Base-by-base conservation (phyloP, 2,888 invertebrate species). In the Cryptophagus acutangulus region DNA sequence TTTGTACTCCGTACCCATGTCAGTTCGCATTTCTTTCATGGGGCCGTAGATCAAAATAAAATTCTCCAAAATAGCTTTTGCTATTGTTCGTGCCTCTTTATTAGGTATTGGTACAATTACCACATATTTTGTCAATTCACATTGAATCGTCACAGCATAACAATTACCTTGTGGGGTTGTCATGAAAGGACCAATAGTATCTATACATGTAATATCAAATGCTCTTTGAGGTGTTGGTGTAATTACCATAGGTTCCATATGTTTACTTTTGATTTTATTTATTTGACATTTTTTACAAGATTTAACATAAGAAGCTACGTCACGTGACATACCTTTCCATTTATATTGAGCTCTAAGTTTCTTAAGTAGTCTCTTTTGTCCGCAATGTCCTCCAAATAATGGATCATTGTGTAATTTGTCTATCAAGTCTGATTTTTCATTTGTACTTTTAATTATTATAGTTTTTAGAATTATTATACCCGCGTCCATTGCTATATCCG, bases 11-110 rank as follows among this genome's bases (percentile, higher is more conserved):
- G 31, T 41, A 18, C 37, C 41, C 41, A 41, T 41, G 15, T 38
- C 41, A 5, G 31, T 41, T 13, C 37, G 6, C 20, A 36, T 41
- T 20, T 36, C 37, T 18, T 17, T 20, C 36, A 41, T 38, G 10
- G 40, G 31, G 10, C 36, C 30, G 15, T 37, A 36, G 10, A 35
- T 48, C 18, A 51, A 36, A 8, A 57, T 50, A 16, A 51, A 48
- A 8, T 36, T 17, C 18, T 45, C 30, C 38, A 55, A 41, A n/a
- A 55, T 46, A 12, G 48, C 48, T 41, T 20, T 48, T 10, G 54
- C 49, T 1, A 52, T 37, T 2, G 42, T 54, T 16, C 33, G 40
- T 20, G 51, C 46, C 28, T 43, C 48, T 50, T 54, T 54, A 5
- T 49, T 34, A 28, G 31, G 14, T 14, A 51, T 34, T 33, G 51